Percentiles rank a stretch among this genome's conserved stretches.
Evolutionary conservation across 2,113 vertebrate species (phyloP).

Genomic region (Pipra filicauda): DNA sequence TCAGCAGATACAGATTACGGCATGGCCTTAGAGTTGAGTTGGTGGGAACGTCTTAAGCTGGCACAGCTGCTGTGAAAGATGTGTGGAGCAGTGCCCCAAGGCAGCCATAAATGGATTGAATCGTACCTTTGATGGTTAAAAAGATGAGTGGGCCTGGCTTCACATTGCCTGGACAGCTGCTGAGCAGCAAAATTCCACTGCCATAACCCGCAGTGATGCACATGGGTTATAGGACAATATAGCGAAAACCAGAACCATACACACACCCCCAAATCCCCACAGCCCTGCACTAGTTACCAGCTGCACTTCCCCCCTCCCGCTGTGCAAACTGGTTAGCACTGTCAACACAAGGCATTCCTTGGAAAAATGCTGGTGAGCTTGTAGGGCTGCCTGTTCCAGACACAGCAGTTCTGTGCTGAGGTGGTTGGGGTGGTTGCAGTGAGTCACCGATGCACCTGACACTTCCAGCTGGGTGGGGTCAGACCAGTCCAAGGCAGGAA

Average conservation of each 20-base stretch:
- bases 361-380: neutral
- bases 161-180: neutral
- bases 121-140: neutral
- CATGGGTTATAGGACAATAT: conserved; percentile 29
- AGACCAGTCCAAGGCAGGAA: neutral
- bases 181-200: conserved; percentile 37
- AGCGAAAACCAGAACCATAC: neutral
- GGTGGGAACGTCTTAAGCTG: neutral
- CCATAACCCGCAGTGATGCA: neutral
- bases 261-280: neutral
- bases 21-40: neutral
- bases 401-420: neutral
- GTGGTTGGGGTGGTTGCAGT: neutral
- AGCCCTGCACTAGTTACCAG: conserved; percentile 13
- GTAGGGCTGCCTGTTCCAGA: neutral
- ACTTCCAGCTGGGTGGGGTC: neutral
- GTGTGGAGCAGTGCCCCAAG: neutral
- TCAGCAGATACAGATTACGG: neutral
- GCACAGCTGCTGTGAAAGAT: neutral
- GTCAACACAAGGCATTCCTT: conserved; percentile 3
- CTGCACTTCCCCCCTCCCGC: neutral
- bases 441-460: neutral
- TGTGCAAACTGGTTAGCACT: conserved; percentile 16
- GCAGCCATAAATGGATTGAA: neutral
- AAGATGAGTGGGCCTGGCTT: neutral